Conservation (phyloP, 2,888 invertebrate genomes). For the Campoplex nolae region DNA sequence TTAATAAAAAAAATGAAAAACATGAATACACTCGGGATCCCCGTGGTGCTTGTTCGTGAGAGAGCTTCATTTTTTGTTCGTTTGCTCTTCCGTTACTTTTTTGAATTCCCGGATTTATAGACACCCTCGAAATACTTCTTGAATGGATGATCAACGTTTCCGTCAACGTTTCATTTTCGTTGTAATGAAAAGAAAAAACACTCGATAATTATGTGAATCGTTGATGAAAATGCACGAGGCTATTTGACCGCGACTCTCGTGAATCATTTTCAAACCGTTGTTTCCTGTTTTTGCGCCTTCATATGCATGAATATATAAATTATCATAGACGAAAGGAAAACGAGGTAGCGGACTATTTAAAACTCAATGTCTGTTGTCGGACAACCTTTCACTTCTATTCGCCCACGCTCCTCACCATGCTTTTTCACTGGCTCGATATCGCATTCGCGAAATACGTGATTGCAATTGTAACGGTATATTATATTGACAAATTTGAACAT, state of each 20-base stretch:
- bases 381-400: slow-evolving; percentile 59
- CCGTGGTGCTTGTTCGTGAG: slow-evolving; percentile 56
- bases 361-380: slow-evolving; percentile 43
- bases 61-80: slow-evolving; percentile 44
- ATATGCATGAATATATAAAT: slow-evolving; percentile 11
- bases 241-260: slow-evolving; percentile 31
- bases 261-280: slow-evolving; percentile 23
- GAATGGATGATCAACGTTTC: slow-evolving; percentile 69
- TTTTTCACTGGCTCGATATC: background rate
- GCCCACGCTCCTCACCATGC: slow-evolving; percentile 50
- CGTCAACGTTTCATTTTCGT: background rate
- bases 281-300: slow-evolving; percentile 7
- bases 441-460: background rate
- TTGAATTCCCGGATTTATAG: slow-evolving; percentile 39
- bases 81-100: slow-evolving; percentile 28
- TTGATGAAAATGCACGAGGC: slow-evolving; percentile 34
- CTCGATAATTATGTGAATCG: slow-evolving; percentile 1
- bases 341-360: slow-evolving; percentile 58
- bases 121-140: slow-evolving; percentile 35
- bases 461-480: slow-evolving; percentile 2
- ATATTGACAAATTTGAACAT: background rate
- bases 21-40: slow-evolving; percentile 20
- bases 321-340: slow-evolving; percentile 32
- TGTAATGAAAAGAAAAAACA: background rate
- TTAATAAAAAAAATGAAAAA: slow-evolving; percentile 36